Evolutionary conservation across 2,113 vertebrate genomes (phyloP).

Genomic region (Neolamprologus kungweensis): DNA sequence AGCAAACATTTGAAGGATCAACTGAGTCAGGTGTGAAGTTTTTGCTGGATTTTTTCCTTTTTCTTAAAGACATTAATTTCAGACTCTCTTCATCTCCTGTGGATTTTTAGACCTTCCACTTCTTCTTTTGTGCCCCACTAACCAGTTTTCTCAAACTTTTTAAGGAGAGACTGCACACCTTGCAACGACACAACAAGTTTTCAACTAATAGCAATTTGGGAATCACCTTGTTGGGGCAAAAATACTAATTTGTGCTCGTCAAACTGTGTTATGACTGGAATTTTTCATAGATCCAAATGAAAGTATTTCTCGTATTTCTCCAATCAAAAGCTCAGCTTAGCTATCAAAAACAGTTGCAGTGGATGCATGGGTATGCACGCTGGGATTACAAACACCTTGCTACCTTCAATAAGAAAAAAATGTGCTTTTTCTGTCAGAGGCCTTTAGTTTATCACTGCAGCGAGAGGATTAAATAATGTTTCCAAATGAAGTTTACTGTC

Average conservation of each 20-base stretch:
- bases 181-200: background rate
- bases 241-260: background rate
- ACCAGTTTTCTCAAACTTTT: background rate
- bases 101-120: background rate
- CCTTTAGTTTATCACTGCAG: constrained; percentile 28
- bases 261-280: background rate
- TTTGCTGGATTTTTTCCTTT: background rate
- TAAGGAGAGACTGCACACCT: background rate
- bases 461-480: constrained; percentile 53
- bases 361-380: background rate
- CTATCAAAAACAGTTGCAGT: background rate
- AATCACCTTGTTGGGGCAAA: background rate
- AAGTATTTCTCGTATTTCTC: background rate
- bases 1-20: background rate
- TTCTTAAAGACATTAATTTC: background rate
- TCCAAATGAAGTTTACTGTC: constrained; percentile 39
- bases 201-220: background rate
- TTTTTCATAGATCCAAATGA: background rate
- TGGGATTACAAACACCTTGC: background rate
- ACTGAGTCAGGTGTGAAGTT: background rate
- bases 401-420: background rate
- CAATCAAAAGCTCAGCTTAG: background rate
- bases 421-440: background rate
- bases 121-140: background rate
- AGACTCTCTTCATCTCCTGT: background rate